Evolutionary conservation across 2,888 invertebrate genomes (phyloP).

Genomic region (Tipula lateralis): DNA sequence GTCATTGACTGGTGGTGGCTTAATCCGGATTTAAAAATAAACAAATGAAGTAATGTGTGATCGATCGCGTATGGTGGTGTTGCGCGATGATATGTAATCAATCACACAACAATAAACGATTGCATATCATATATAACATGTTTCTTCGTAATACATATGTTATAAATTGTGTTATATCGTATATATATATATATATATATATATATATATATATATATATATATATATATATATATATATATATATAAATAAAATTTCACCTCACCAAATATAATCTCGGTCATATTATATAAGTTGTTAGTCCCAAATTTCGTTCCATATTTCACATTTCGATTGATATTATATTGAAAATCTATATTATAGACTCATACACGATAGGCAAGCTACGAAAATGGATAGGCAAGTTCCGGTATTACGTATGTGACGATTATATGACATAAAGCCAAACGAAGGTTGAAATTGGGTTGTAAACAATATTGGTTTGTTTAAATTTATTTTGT

Average conservation of each 20-base stretch:
- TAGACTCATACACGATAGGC: background rate
- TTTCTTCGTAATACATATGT: background rate
- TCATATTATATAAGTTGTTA: background rate
- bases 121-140: background rate
- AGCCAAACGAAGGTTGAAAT: background rate
- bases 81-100: background rate
- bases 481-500: background rate
- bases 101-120: background rate
- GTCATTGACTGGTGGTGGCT: conserved; percentile 12
- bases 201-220: too few species aligned
- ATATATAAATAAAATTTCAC: background rate
- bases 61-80: background rate
- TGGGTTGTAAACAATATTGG: background rate
- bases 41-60: conserved; percentile 6
- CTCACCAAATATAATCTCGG: background rate
- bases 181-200: too few species aligned
- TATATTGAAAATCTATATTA: background rate
- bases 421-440: background rate
- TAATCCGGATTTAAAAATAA: conserved; percentile 24
- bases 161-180: background rate
- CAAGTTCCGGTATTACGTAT: background rate
- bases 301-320: background rate
- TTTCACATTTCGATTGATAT: background rate
- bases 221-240: too few species aligned
- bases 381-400: background rate